A percentile compares a stretch with the other conserved stretches of the same genome.
Evolutionary conservation across 2,113 vertebrate species (phyloP).

Genomic region (Hoplias malabaricus): DNA sequence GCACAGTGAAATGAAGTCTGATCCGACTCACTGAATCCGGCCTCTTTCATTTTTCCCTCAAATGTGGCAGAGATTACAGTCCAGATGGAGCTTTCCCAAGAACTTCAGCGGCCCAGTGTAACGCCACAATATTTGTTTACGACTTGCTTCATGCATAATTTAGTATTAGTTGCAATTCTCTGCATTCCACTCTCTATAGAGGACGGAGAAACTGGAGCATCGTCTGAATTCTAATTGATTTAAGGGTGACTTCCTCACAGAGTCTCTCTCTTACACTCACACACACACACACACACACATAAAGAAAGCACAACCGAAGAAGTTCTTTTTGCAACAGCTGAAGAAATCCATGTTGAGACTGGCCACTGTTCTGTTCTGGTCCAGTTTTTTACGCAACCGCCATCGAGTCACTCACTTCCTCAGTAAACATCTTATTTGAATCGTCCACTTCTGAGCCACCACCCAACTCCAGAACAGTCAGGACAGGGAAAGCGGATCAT

Average conservation of each 20-base stretch:
- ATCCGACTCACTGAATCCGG: conserved; percentile 6
- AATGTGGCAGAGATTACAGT: conserved; percentile 24
- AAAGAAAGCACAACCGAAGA: too few relatives aligned
- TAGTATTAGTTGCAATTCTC: conserved; percentile 43
- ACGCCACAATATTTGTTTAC: conserved; percentile 47
- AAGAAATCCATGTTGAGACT: too few relatives aligned
- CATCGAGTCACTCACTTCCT: too few relatives aligned
- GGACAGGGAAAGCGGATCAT: too few relatives aligned
- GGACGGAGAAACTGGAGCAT: conserved; percentile 22
- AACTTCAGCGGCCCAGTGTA: conserved; percentile 18
- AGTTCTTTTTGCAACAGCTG: too few relatives aligned
- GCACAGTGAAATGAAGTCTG: too few relatives aligned
- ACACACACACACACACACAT: too few relatives aligned
- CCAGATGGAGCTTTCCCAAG: neutral
- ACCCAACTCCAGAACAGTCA: too few relatives aligned
- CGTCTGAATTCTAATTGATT: conserved; percentile 41
- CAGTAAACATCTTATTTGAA: too few relatives aligned
- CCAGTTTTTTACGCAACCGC: too few relatives aligned
- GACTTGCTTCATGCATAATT: conserved; percentile 51
- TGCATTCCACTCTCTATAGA: conserved; percentile 39
- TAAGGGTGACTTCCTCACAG: neutral
- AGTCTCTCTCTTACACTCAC: neutral
- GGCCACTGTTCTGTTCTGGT: too few relatives aligned
- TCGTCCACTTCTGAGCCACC: too few relatives aligned
- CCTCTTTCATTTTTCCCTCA: conserved; percentile 17